These are phyloP conservation scores for Pyrochroa serraticornis DNA, from an alignment of 2,888 invertebrate genomes.

Conservation along the genomic window DNA sequence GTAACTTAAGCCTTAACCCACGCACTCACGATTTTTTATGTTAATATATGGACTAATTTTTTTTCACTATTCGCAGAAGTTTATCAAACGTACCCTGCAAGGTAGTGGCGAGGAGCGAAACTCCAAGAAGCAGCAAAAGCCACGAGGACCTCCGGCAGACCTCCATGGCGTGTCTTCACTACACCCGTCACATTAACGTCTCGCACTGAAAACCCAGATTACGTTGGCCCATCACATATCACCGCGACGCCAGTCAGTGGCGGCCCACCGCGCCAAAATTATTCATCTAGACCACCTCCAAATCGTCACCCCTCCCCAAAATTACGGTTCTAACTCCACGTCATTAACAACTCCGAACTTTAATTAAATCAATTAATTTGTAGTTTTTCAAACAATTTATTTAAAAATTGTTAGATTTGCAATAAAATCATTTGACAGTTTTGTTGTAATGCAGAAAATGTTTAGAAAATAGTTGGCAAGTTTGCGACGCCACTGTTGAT, in stretches of 20 bases:
- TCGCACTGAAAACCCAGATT: slow-evolving; percentile 57
- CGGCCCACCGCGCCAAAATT: slow-evolving; percentile 40
- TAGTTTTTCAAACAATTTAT: not conserved
- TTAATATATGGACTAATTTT: slow-evolving; percentile 12
- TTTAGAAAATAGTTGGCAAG: not conserved
- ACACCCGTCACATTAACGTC: slow-evolving; percentile 57
- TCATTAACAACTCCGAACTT: not conserved
- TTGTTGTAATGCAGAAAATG: not conserved
- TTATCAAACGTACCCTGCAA: slow-evolving; percentile 62
- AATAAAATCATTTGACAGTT: no score
- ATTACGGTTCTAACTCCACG: no score
- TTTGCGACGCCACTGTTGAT: slow-evolving; percentile 23
- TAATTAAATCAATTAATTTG: not conserved
- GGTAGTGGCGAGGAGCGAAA: slow-evolving; percentile 62
- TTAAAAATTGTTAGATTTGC: not conserved
- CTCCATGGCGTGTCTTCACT: slow-evolving; percentile 62
- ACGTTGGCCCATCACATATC: slow-evolving; percentile 51
- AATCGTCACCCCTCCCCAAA: not conserved
- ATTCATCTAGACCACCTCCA: slow-evolving; percentile 3
- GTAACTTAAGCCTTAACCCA: not conserved
- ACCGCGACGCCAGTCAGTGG: slow-evolving; percentile 52
- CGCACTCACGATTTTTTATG: slow-evolving; percentile 9
- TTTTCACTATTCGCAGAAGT: slow-evolving; percentile 2
- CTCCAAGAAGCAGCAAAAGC: slow-evolving; percentile 62
- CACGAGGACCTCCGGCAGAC: slow-evolving; percentile 63